phyloP scores from a whole-genome alignment of 1,140 invertebrate genomes.

The Tetramorium simillimum region DNA sequence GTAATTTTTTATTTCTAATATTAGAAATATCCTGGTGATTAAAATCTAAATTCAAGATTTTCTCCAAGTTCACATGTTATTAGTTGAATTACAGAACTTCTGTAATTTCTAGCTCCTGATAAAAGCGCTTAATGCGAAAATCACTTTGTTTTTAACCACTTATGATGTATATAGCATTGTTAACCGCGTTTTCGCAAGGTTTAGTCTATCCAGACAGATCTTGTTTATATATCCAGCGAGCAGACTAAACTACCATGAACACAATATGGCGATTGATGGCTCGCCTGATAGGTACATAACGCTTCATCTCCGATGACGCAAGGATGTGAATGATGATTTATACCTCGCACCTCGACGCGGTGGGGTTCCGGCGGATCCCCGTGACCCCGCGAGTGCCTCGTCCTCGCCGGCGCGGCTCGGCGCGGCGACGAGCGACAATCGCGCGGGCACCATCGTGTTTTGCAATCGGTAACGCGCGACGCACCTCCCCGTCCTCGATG shows the following conservation, averaged over 20 bases:
- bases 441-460: constrained; percentile 6
- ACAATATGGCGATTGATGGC: constrained; percentile 15
- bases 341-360: neutral
- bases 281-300: constrained; percentile 4
- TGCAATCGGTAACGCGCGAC: constrained; percentile 21
- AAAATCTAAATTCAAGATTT: neutral
- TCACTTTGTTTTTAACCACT: neutral
- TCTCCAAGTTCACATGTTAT: neutral
- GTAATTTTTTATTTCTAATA: neutral
- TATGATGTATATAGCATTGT: neutral
- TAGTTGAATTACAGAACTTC: neutral
- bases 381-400: neutral
- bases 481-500: constrained; percentile 23
- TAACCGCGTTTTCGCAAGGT: neutral
- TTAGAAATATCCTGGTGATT: neutral
- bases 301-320: constrained; percentile 38
- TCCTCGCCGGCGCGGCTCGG: no score
- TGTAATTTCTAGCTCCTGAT: neutral
- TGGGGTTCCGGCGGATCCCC: neutral
- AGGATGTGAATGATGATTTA: constrained; percentile 32
- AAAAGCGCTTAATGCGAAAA: neutral
- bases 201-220: constrained; percentile 3
- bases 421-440: neutral
- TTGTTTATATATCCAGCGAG: neutral
- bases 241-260: constrained; percentile 9